Conservation (phyloP, 1,140 invertebrate genomes). For the Hesperophylax magnus region DNA sequence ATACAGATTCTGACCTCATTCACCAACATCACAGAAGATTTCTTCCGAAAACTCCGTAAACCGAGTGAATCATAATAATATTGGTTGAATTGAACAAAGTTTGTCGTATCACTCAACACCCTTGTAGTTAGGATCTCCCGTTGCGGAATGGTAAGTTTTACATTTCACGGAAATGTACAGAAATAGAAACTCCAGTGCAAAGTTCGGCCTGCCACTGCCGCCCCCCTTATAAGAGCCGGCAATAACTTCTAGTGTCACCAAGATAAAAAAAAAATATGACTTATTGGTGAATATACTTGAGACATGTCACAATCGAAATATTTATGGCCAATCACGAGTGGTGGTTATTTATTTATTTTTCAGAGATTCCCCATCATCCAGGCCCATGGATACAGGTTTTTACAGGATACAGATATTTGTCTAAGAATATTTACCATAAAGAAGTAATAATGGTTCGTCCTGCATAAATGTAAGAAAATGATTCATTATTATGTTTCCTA, state of each 20-base stretch:
- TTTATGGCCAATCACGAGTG: constrained; percentile 50
- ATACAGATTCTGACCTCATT: no score
- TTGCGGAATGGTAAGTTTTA: no score
- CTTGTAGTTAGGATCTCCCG: no score
- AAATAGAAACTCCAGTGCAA: constrained; percentile 17
- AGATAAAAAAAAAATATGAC: constrained; percentile 47
- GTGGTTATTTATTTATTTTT: constrained; percentile 46
- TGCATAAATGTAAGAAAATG: no score
- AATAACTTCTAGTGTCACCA: constrained; percentile 28
- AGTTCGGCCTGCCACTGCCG: neutral
- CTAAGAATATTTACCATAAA: neutral
- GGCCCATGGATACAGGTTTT: no score
- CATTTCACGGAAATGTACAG: no score
- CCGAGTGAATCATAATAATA: no score
- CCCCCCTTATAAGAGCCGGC: constrained; percentile 16
- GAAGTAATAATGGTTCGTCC: neutral
- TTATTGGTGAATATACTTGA: constrained; percentile 52
- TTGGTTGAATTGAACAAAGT: neutral
- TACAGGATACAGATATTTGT: neutral
- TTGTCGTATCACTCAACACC: neutral
- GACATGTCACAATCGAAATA: constrained; percentile 50
- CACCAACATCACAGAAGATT: no score
- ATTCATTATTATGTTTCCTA: no score
- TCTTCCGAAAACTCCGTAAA: no score
- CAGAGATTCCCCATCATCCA: neutral